Percentiles rank a stretch among this genome's conserved stretches.
Conservation (phyloP, 2,797 vertebrate genomes). For the Cetoscarus ocellatus region DNA sequence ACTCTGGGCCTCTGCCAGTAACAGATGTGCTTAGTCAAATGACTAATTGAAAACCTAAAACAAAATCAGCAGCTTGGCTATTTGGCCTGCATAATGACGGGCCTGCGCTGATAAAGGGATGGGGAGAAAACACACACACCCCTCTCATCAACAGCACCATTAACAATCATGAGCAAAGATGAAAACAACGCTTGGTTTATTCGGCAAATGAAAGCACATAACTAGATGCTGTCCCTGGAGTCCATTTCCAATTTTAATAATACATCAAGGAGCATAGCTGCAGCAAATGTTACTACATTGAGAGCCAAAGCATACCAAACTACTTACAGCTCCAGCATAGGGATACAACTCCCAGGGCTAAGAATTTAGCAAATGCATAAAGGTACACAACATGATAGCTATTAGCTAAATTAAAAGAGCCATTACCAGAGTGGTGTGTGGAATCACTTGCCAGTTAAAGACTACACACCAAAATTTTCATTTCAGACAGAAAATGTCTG, state of each 20-base stretch:
- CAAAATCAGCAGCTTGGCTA: conserved; percentile 98
- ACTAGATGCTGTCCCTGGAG: conserved; percentile 98
- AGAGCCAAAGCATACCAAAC: conserved; percentile 95
- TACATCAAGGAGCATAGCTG: conserved; percentile 98
- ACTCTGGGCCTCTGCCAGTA: conserved; percentile 93
- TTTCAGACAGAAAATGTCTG: conserved; percentile 77
- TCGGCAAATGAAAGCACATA: conserved; percentile 99
- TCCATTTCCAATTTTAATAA: conserved; percentile 99
- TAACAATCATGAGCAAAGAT: conserved; percentile 99
- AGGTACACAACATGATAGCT: conserved; percentile 99
- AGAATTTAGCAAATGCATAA: conserved; percentile 97
- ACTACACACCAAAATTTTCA: conserved; percentile 85
- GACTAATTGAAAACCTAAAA: conserved; percentile 99
- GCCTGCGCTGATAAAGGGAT: conserved; percentile 91
- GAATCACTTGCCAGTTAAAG: conserved; percentile 87
- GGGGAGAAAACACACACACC: conserved; percentile 85
- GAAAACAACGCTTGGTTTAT: conserved; percentile 99
- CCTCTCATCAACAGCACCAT: conserved; percentile 98
- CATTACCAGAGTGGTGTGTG: conserved; percentile 88
- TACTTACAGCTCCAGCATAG: conserved; percentile 91
- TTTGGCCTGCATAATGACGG: conserved; percentile 98
- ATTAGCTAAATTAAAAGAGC: conserved; percentile 99
- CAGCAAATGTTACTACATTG: conserved; percentile 95
- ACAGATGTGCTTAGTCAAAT: conserved; percentile 99
- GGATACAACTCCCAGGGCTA: conserved; percentile 96